Percentiles rank a stretch among this genome's conserved stretches.
Conservation (phyloP, 2,888 invertebrate species). For the Prenolepis imparis region DNA sequence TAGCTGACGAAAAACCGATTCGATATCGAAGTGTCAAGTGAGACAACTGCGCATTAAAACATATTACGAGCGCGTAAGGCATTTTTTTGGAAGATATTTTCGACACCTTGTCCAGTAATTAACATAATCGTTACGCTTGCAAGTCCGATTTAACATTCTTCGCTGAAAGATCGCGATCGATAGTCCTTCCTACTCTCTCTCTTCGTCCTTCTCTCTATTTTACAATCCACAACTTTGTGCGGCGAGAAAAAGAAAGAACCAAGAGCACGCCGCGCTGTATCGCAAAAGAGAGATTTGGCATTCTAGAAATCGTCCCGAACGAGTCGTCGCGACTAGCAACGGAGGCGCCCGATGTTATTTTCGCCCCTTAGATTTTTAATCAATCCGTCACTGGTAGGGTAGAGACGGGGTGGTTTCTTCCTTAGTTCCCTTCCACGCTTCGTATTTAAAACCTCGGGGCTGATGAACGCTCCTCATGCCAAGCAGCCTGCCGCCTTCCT, state of each 20-base stretch:
- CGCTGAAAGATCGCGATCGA: slow-evolving; percentile 41
- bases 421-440: slow-evolving; percentile 84
- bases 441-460: slow-evolving; percentile 87
- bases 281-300: slow-evolving; percentile 36
- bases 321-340: slow-evolving; percentile 32
- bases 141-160: slow-evolving; percentile 22
- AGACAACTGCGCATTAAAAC: background rate
- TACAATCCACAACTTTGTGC: slow-evolving; percentile 1
- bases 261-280: slow-evolving; percentile 31
- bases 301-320: slow-evolving; percentile 38
- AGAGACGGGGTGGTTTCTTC: slow-evolving; percentile 82
- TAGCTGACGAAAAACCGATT: slow-evolving; percentile 17
- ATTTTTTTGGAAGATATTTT: slow-evolving; percentile 9
- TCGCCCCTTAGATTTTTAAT: slow-evolving; percentile 86
- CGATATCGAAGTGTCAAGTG: background rate
- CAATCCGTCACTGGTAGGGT: slow-evolving; percentile 85
- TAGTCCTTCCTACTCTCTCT: background rate
- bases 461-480: slow-evolving; percentile 86
- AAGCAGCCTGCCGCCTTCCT: slow-evolving; percentile 79
- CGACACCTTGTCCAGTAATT: slow-evolving; percentile 26
- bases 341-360: slow-evolving; percentile 81
- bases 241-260: slow-evolving; percentile 6
- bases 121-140: slow-evolving; percentile 35
- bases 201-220: background rate
- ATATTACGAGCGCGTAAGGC: background rate